Base-by-base conservation (phyloP, 2,113 vertebrate genomes). In the Cyanoliseus patagonus region DNA sequence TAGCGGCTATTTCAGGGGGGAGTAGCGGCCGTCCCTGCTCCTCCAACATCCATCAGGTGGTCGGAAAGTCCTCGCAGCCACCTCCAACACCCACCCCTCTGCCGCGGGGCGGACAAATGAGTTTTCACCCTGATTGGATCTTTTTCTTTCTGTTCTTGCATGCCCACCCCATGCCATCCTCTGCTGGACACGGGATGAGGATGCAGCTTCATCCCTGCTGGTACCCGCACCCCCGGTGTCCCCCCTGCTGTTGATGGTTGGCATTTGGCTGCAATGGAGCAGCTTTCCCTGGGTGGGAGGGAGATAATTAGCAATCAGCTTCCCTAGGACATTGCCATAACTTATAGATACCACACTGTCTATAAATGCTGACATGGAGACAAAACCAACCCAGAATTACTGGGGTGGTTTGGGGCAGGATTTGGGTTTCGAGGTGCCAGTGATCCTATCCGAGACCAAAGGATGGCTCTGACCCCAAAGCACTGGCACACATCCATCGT, bases 31-130 rank as follows among this genome's bases (percentile, higher is more conserved):
- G 20, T 14, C 14, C 35, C 5, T 6, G 5, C 33, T 12, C 17
- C 14, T 28, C 42, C 30, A 17, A 14, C 88, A 83, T 88, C 88
- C 73, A 79, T 83, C 88, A 94, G 83, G 72, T 80, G 87, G 74
- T 61, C 2, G 13, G 44, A 76, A 80, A 76, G 46, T 23, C 84
- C 75, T 75, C 0, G 7, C 59, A 81, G 87, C 69, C 77, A 31
- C 41, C 11, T 31, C 86, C 4, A 14, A 24, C 22, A 13, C 49
- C 75, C 18, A 2, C 76, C 3, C 7, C 2, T 8, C 63, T 33
- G 76, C 70, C 1, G 9, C 1, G 5, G 81, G 93, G 57, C 0
- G 3, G 37, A 15, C 13, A 23, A 83, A 66, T 4, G 79, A 61
- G n/a, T 41, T 80, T 75, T 59, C 23, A 6, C 15, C 52, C 39